Conservation (phyloP, 2,113 vertebrate species). For the Periophthalmus modestus region DNA sequence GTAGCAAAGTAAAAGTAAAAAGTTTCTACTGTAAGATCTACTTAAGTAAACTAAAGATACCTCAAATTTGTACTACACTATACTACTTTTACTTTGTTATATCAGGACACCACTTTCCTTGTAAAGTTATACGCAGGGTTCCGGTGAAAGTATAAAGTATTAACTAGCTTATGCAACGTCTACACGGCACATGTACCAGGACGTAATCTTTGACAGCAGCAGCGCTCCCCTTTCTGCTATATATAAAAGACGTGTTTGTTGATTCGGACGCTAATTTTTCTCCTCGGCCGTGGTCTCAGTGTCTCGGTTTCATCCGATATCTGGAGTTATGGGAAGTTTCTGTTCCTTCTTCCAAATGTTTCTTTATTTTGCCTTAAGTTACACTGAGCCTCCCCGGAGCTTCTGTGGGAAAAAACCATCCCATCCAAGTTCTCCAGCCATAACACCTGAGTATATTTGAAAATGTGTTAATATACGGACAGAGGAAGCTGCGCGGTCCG, state of each 20-base stretch:
- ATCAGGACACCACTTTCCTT: too few species aligned
- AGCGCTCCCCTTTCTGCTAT: slow-evolving; percentile 10
- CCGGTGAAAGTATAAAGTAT: slow-evolving; percentile 64
- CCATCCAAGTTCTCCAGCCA: slow-evolving; percentile 26
- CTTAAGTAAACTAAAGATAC: too few species aligned
- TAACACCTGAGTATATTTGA: slow-evolving; percentile 27
- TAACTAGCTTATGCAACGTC: slow-evolving; percentile 50
- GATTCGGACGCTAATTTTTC: slow-evolving; percentile 15
- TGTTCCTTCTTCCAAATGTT: neutral
- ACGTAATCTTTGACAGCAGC: slow-evolving; percentile 3
- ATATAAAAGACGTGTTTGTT: slow-evolving; percentile 31
- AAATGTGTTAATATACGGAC: slow-evolving; percentile 16
- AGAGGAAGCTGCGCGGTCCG: neutral
- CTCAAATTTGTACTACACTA: too few species aligned
- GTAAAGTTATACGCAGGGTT: too few species aligned
- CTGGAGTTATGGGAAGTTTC: slow-evolving; percentile 26
- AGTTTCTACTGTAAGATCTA: too few species aligned
- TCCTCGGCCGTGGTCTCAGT: slow-evolving; percentile 6
- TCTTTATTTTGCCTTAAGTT: slow-evolving; percentile 36
- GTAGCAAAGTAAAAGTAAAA: too few species aligned
- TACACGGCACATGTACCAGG: slow-evolving; percentile 10
- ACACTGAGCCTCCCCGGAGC: slow-evolving; percentile 8
- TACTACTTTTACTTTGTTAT: too few species aligned
- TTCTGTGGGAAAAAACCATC: slow-evolving; percentile 17
- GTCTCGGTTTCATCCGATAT: slow-evolving; percentile 27